Evolutionary conservation across 30 jellyfish, hydroid and myxozoan genomes (phyloP), one percentile per base, ranked within the genome.

Genomic region (Aurelia sp.): DNA sequence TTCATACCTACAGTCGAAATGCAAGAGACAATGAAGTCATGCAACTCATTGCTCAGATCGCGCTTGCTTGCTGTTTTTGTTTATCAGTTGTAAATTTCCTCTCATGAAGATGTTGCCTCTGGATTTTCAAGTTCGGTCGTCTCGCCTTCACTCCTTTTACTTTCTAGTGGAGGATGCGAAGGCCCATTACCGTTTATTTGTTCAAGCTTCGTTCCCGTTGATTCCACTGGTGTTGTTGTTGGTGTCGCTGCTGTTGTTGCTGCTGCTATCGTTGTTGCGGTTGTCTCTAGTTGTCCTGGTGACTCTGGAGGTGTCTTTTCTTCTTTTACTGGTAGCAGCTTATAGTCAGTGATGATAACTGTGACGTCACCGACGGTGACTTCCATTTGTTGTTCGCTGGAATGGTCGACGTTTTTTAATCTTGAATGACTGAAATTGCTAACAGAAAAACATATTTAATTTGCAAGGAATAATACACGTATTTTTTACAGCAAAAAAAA

Each of bases 351-450:
- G 10, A 95, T 95, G 48, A 85, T 57, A n/a, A 95, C 97, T 18
- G 99, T 95, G 76, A 95, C 96, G 72, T 86, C 91, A 66, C 96
- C 97, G 62, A 95, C 99, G 4, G 99, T 95, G 24, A 95, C 94
- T 59, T 89, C 97, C 90, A 95, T 81, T 30, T 90, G 96, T 38
- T 74, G 97, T 22, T 87, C 97, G 72, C 97, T 95, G 64, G 86
- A 76, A 38, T 70, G 88, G 67, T 95, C 99, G 64, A 95, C 63
- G 40, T 88, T 88, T 67, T 81, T 90, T 41, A 95, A 74, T 48
- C 89, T 38, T 27, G 85, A 84, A 10, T 79, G 84, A 51, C 73
- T 81, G 66, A 77, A 75, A n/a, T 85, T 80, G 73, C 80, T 76
- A 76, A 52, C 12, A 53, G 48, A 50, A 61, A 31, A 21, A 40